These are phyloP conservation scores for Lepilemur septentrionalis DNA, from an alignment of 2,797 vertebrate genomes.

Conservation along the genomic window DNA sequence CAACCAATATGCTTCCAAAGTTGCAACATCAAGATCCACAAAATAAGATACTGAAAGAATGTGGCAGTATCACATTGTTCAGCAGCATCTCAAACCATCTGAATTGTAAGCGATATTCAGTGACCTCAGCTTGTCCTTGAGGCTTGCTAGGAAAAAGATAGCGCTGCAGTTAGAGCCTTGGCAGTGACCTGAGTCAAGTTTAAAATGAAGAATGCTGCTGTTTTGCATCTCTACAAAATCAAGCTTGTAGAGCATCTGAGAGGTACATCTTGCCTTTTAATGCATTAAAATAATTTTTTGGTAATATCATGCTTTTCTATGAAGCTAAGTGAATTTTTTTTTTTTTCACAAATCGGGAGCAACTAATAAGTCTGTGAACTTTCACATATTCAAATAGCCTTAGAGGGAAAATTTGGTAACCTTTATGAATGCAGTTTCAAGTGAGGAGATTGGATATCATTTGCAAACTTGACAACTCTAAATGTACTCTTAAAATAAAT, in stretches of 20 bases:
- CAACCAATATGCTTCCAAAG: neutral
- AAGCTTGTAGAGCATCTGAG: neutral
- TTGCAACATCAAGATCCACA: neutral
- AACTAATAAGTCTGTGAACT: neutral
- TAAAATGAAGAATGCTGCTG: slow-evolving; percentile 33
- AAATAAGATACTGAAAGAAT: neutral
- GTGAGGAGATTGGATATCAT: neutral
- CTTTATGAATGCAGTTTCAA: neutral
- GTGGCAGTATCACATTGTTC: neutral
- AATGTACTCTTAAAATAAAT: neutral
- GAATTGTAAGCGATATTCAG: slow-evolving; percentile 50
- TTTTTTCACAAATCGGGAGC: neutral
- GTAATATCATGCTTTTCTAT: neutral
- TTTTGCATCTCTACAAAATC: neutral
- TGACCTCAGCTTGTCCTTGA: slow-evolving; percentile 70
- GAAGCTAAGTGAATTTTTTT: neutral
- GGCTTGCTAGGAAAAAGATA: slow-evolving; percentile 10
- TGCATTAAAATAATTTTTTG: neutral
- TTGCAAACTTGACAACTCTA: neutral
- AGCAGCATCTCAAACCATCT: neutral
- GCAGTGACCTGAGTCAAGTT: neutral
- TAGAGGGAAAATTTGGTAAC: neutral
- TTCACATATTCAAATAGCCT: neutral
- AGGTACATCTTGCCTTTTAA: neutral
- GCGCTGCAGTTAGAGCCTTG: neutral